A percentile compares a stretch with the other conserved stretches of the same genome.
Evolutionary conservation across 2,888 invertebrate species (phyloP).

Genomic region (Caenorhabditis sp.): DNA sequence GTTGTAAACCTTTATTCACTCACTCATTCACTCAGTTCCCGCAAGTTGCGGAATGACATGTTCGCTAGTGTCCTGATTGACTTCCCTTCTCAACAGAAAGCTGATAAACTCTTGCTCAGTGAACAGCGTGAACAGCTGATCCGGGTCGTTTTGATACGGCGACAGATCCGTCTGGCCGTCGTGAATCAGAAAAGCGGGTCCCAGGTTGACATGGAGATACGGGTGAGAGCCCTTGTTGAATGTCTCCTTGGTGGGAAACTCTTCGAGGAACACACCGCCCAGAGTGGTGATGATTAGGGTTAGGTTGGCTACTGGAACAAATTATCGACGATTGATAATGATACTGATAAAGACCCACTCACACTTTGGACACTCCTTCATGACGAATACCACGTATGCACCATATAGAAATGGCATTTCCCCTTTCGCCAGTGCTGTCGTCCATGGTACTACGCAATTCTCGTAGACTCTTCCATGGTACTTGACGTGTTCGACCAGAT

Average conservation of each 20-base stretch:
- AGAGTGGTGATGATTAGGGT: background rate
- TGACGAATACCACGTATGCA: conserved; percentile 23
- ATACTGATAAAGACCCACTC: background rate
- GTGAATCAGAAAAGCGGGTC: conserved; percentile 29
- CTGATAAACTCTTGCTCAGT: conserved; percentile 20
- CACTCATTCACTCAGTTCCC: background rate
- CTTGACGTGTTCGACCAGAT: conserved; percentile 20
- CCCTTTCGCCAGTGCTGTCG: conserved; percentile 37
- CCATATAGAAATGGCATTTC: conserved; percentile 36
- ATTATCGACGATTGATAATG: background rate
- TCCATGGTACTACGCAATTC: conserved; percentile 31
- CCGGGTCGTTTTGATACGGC: too few relatives aligned
- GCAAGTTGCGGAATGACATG: background rate
- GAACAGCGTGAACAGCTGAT: conserved; percentile 30
- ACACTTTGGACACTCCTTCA: conserved; percentile 25
- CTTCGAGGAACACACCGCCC: conserved; percentile 26
- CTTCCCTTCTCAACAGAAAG: conserved; percentile 4
- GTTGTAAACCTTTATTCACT: background rate
- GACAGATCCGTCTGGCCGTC: conserved; percentile 20
- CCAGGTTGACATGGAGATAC: conserved; percentile 28
- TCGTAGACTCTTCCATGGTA: conserved; percentile 24
- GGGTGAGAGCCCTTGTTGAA: conserved; percentile 26
- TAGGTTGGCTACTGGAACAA: background rate
- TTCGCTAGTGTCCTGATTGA: background rate
- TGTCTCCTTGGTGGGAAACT: conserved; percentile 14